phyloP scores from a whole-genome alignment of 2,797 vertebrate genomes.

The Channa striata region DNA sequence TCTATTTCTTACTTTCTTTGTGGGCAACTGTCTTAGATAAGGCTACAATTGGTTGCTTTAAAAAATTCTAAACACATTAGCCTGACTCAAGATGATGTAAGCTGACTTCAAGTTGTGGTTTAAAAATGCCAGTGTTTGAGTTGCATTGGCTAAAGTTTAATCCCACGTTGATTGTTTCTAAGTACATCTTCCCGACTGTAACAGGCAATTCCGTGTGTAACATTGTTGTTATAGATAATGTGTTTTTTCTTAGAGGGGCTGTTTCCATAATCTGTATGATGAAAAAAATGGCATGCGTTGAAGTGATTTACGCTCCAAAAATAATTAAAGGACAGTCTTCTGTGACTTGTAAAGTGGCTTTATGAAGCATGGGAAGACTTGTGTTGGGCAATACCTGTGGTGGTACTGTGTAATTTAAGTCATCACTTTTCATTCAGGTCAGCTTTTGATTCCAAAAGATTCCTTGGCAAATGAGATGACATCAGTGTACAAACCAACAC shows the following conservation, averaged over 20 bases:
- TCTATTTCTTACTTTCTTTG: slow-evolving; percentile 32
- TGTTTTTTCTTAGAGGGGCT: slow-evolving; percentile 23
- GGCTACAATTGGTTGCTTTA: slow-evolving; percentile 39
- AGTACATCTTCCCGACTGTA: slow-evolving; percentile 56
- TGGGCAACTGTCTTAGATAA: slow-evolving; percentile 41
- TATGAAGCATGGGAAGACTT: slow-evolving; percentile 64
- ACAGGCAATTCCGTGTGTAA: slow-evolving; percentile 10
- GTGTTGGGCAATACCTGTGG: slow-evolving; percentile 53
- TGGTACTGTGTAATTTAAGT: slow-evolving; percentile 69
- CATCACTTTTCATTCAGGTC: slow-evolving; percentile 53
- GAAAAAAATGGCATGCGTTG: slow-evolving; percentile 57
- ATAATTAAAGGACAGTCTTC: slow-evolving; percentile 74
- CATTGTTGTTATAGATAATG: slow-evolving; percentile 35
- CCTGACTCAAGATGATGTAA: slow-evolving; percentile 43
- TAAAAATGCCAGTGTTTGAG: slow-evolving; percentile 21
- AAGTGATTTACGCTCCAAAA: slow-evolving; percentile 59
- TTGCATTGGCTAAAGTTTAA: slow-evolving; percentile 33
- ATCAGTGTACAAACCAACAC: slow-evolving; percentile 49
- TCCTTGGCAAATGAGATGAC: slow-evolving; percentile 54
- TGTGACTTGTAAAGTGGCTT: slow-evolving; percentile 74
- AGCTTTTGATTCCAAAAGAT: slow-evolving; percentile 49
- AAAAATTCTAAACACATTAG: slow-evolving; percentile 33
- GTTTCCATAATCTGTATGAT: slow-evolving; percentile 50
- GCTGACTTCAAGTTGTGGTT: slow-evolving; percentile 5
- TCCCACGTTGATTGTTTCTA: slow-evolving; percentile 51